Evolutionary conservation across 2,888 invertebrate genomes (phyloP), one percentile per base, ranked within the genome.

Genomic region (Hypercompe scribonia): DNA sequence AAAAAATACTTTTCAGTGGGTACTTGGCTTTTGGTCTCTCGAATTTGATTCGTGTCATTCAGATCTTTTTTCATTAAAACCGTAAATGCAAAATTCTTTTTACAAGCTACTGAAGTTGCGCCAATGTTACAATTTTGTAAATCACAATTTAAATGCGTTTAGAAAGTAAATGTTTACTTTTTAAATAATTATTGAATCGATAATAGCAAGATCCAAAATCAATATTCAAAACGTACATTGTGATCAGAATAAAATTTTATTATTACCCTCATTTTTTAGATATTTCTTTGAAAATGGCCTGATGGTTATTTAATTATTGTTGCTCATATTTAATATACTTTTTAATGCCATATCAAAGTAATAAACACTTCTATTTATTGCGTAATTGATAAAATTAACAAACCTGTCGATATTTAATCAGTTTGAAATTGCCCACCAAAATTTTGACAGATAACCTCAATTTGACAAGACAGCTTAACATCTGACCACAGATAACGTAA

Each of bases 121-220:
- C 68, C 72, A 72, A 28, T 65, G 39, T 58, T 39, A 33, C 65
- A 54, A 68, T n/a, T 21, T 28, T 61, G 31, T 46, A 68, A 65
- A 68, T 72, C 39, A 72, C 66, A 66, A 64, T 42, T 68, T 72
- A 72, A 72, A 72, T 72, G 72, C 72, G 65, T 65, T 64, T 68
- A 67, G 54, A 65, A 33, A 54, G 46, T 68, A 66, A 10, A n/a
- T 11, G 33, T 28, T 63, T 63, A 72, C 64, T 72, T 46, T 46
- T 39, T 21, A 72, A 72, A 68, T 63, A 46, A 68, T 36, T 61
- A 18, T 36, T 70, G 1, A 31, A 39, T 42, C 39, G 36, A 69
- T 36, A 28, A 31, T 28, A 31, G 46, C 67, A 54, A 54, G 50
- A 50, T 24, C 50, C 63, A 11, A 67, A 15, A 42, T 33, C 46